Evolutionary conservation across 2,888 invertebrate genomes (phyloP), one percentile per base, ranked within the genome.

Genomic region (Heteromyza rotundicornis): DNA sequence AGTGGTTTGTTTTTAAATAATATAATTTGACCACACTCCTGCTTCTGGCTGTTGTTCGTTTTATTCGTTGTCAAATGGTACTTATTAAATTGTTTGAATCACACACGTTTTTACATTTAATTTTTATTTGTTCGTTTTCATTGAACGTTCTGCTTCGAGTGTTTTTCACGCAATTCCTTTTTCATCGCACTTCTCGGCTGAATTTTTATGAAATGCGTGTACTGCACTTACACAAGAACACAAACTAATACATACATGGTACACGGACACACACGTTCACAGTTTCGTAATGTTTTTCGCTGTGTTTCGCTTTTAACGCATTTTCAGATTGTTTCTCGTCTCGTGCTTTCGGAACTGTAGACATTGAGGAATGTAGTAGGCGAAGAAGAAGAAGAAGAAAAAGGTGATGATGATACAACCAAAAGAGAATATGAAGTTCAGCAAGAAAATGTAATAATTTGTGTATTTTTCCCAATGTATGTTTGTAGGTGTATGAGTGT

Each of bases 381-480:
- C 47, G 47, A 17, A 19, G 19, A 20, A 19, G 20, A 47, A 19
- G 5, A 19, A 20, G 19, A 27, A 27, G 27, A 27, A 27, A 10
- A 27, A 27, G 27, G 7, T 27, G 27, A 27, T 7, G n/a, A n/a
- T n/a, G n/a, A n/a, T n/a, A n/a, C n/a, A n/a, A n/a, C n/a, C n/a
- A n/a, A n/a, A n/a, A n/a, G n/a, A n/a, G n/a, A n/a, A n/a, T n/a
- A n/a, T n/a, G n/a, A n/a, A n/a, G n/a, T n/a, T n/a, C n/a, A n/a
- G n/a, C n/a, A n/a, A n/a, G n/a, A n/a, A n/a, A n/a, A n/a, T n/a
- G n/a, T n/a, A 27, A 27, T 10, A 5, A 27, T 27, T 27, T 27
- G 27, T 27, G 27, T 27, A 27, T 27, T n/a, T n/a, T n/a, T n/a
- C n/a, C n/a, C n/a, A n/a, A 65, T 66, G 63, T 22, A 16, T 44